Base-by-base conservation (phyloP, 1,140 invertebrate species). In the Orussus abietinus region DNA sequence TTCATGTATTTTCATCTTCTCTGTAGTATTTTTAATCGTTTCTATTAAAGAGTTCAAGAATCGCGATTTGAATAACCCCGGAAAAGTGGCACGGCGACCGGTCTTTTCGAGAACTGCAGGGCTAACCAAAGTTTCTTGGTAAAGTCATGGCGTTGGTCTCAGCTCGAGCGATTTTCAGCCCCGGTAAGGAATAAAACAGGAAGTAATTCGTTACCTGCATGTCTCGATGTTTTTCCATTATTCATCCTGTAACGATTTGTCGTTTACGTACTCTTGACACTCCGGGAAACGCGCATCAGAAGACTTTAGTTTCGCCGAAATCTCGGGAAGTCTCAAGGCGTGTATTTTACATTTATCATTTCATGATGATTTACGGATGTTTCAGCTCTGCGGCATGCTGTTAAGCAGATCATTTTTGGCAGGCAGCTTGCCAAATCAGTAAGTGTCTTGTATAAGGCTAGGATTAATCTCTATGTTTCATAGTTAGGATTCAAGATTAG, bases 131-230 rank as follows among this genome's bases (percentile, higher is more conserved):
- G n/a, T n/a, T n/a, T n/a, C n/a, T n/a, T n/a, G n/a, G n/a, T n/a
- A 38, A 36, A 56, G 64, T 51, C 47, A 73, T 73, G 70, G 62
- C 65, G 30, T 50, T 72, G 28, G 45, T 53, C 44, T 61, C 57
- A 32, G 59, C 60, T 43, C 64, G 60, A 42, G 43, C 53, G 10
- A 45, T 64, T 59, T 57, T 66, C 6, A 62, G 31, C 35, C 61
- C 67, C 19, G 65, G 71, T 74, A 71, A 62, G 56, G 15, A 33
- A 28, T 29, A 17, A 25, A 10, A 19, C 15, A 19, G 9, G 19
- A 3, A 17, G 1, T 7, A 13, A 26, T 9, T 21, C 13, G 12
- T 25, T 25, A 15, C 12, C 25, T 33, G 12, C 11, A 14, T 1
- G 17, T 33, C 17, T 7, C 7, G 28, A 41, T n/a, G 29, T 15